Base-by-base conservation (phyloP, 2,113 vertebrate genomes). In the Hyperoodon ampullatus region DNA sequence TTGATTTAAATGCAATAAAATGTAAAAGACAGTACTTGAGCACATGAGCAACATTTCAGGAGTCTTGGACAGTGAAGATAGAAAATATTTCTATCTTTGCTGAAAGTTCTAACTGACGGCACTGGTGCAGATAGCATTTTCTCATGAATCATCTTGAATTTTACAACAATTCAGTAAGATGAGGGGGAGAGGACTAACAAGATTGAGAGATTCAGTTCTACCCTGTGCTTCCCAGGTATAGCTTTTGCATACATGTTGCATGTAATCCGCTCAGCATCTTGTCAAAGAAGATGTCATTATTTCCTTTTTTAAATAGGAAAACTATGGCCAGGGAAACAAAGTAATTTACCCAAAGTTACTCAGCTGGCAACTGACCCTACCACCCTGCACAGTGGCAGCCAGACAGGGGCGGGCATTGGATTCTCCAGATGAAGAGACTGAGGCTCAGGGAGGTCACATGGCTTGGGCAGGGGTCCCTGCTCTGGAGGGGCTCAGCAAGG, bases 1-100 rank as follows among this genome's bases (percentile, higher is more conserved):
- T 33, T 39, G 92, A 65, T 87, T 77, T 84, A 88, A 95, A 58
- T 70, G 39, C 47, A 50, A 72, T 50, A 47, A 70, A 94, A 72
- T 72, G 8, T 77, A 68, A 92, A 93, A 89, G 26, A 58, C 42
- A 55, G 58, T 30, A n/a, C 78, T 81, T 92, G 4, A 5, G 78
- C 80, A 74, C 65, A 44, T 16, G 18, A 65, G 53, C 65, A 42
- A 74, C 13, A 30, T 55, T 93, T 78, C 87, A 72, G 12, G n/a
- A 42, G 42, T 47, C 15, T 66, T 4, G 15, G 83, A 39, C 12
- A 21, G 44, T 2, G 28, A 9, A 55, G 50, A 24, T 7, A 44
- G 9, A 50, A 83, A 63, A 33, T 11, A 21, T 44, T 24, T 15
- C 70, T 82, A 6, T 71, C 21, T 18, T 39, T 15, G 1, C 21